Evolutionary conservation across 2,113 vertebrate species (phyloP).

Genomic region (Raja brachyura): DNA sequence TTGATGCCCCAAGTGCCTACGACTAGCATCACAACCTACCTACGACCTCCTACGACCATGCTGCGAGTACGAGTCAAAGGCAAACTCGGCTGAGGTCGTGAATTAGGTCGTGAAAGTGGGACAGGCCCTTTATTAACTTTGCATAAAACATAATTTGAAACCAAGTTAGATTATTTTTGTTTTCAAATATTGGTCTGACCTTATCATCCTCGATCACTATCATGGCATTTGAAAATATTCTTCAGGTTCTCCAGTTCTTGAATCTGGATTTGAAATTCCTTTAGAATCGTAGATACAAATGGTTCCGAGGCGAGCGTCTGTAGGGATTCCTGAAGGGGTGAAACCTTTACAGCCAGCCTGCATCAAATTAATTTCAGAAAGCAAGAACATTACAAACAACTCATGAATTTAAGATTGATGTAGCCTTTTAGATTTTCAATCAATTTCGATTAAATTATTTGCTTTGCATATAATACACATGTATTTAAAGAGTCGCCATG

Average conservation of each 20-base stretch:
- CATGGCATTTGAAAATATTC: slow-evolving; percentile 51
- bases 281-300: slow-evolving; percentile 58
- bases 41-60: no score
- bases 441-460: slow-evolving; percentile 43
- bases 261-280: slow-evolving; percentile 59
- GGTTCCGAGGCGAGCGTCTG: slow-evolving; percentile 51
- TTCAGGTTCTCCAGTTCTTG: slow-evolving; percentile 65
- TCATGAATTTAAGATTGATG: slow-evolving; percentile 45
- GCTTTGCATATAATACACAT: no score
- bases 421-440: slow-evolving; percentile 50
- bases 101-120: no score
- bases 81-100: background rate
- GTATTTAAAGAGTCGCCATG: no score
- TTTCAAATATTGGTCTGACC: background rate
- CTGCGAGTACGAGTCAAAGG: no score
- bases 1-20: no score
- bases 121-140: no score
- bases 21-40: no score
- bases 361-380: slow-evolving; percentile 25
- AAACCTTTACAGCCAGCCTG: slow-evolving; percentile 53
- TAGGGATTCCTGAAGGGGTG: slow-evolving; percentile 49
- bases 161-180: background rate
- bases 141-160: background rate
- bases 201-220: background rate
- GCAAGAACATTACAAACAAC: background rate